Evolutionary conservation across 2,888 invertebrate genomes (phyloP), one percentile per base, ranked within the genome.

Genomic region (Drosophila nr. medialis): DNA sequence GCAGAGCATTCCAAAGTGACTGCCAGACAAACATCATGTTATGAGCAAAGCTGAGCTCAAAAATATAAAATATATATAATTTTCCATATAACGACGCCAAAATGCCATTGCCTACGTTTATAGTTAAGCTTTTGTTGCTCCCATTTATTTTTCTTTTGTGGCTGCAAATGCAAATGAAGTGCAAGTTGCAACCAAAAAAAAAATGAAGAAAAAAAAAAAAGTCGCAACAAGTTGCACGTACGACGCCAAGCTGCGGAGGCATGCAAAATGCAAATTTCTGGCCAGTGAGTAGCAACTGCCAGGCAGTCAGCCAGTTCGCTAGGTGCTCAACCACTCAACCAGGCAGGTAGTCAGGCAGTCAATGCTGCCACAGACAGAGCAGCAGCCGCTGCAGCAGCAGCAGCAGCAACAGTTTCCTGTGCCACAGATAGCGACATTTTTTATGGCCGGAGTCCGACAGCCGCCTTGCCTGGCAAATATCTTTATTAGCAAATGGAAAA

Each of bases 221-320:
- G 59, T 71, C 27, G 78, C 86, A 82, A 88, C 86, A 86, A 86
- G 86, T 88, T 86, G 86, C 84, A 86, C 88, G 86, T 86, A 86
- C 78, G 40, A 55, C 45, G 36, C 62, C 59, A 36, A 45, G 58
- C 59, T 59, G 77, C 59, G 51, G 65, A 65, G 72, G 77, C 72
- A 77, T 77, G 72, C 77, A 64, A 64, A 63, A 56, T 81, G 81
- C 78, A 80, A 78, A 83, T 83, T 73, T 77, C 83, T 72, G 59
- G 51, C 70, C 50, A 51, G 63, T 68, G 75, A 75, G 76, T 68
- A 59, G 58, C 66, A 66, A 73, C 61, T 75, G 77, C 54, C 81
- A 61, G 61, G 62, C 72, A 61, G 60, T 48, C 64, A 71, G 63
- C 58, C 67, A 56, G 21, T 50, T 53, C 54, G 58, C 29, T 58